Evolutionary conservation across 2,888 invertebrate genomes (phyloP).

Genomic region (Melikaiella ostensackeni): DNA sequence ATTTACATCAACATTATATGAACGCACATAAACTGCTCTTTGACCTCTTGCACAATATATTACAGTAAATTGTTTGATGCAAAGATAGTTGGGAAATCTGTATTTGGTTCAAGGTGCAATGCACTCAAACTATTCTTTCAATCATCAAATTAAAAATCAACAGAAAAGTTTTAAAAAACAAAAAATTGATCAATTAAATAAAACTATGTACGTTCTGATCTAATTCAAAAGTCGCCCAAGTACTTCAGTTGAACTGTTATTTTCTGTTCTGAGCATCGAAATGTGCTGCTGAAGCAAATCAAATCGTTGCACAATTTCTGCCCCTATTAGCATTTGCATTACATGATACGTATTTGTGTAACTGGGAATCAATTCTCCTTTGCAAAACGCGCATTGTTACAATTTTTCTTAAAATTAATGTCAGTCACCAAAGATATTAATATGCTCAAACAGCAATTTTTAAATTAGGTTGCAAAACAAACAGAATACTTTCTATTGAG

Average conservation of each 20-base stretch:
- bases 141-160: background rate
- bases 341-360: constrained; percentile 16
- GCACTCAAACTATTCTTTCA: constrained; percentile 9
- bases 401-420: constrained; percentile 17
- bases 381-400: constrained; percentile 4
- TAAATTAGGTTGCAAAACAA: background rate
- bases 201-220: background rate
- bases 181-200: background rate
- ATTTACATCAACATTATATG: background rate
- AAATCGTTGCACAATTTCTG: constrained; percentile 25
- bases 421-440: background rate
- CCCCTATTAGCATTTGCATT: constrained; percentile 20
- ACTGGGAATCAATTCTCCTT: constrained; percentile 12
- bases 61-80: constrained; percentile 16
- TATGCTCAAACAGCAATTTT: constrained; percentile 14
- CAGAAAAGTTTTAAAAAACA: background rate
- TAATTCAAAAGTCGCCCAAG: background rate
- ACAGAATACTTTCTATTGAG: background rate
- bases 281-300: constrained; percentile 18
- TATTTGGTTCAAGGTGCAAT: constrained; percentile 20
- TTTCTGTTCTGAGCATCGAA: background rate
- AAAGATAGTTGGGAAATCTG: constrained; percentile 25
- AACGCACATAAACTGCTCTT: background rate
- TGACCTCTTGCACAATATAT: constrained; percentile 16
- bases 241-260: background rate